Conservation (phyloP, 1,140 invertebrate species). For the Heliconius hewitsoni region DNA sequence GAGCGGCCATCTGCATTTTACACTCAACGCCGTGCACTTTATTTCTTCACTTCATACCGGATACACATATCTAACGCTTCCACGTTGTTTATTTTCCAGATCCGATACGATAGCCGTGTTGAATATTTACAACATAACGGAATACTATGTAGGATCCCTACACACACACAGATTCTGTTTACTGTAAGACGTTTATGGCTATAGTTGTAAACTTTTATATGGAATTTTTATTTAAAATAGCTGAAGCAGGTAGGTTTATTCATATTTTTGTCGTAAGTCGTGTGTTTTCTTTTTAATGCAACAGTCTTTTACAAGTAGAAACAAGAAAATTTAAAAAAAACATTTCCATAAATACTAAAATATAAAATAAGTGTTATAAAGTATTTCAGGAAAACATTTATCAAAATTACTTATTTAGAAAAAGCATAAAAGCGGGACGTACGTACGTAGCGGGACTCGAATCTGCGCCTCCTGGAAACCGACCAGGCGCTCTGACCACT, state of each 20-base stretch:
- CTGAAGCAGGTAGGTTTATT: background rate
- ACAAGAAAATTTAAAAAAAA: background rate
- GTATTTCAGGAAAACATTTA: too few relatives aligned
- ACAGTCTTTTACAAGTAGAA: background rate
- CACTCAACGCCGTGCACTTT: conserved; percentile 56
- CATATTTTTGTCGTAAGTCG: background rate
- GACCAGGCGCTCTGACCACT: too few relatives aligned
- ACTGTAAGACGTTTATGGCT: conserved; percentile 6
- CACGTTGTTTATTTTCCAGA: conserved; percentile 56
- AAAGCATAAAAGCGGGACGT: too few relatives aligned
- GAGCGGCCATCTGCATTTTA: conserved; percentile 71
- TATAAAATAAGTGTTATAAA: too few relatives aligned
- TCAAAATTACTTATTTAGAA: too few relatives aligned
- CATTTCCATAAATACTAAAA: too few relatives aligned
- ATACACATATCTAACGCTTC: conserved; percentile 43
- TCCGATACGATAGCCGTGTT: conserved; percentile 43
- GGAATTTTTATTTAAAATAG: conserved; percentile 1
- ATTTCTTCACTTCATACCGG: conserved; percentile 61
- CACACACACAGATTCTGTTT: background rate
- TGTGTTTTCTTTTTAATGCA: background rate
- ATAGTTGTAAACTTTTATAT: background rate
- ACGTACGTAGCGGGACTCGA: too few relatives aligned
- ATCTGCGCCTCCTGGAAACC: too few relatives aligned
- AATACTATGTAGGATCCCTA: conserved; percentile 18
- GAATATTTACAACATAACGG: conserved; percentile 33